Evolutionary conservation across 1,140 invertebrate species (phyloP).

Genomic region (Heliconius nattereri): DNA sequence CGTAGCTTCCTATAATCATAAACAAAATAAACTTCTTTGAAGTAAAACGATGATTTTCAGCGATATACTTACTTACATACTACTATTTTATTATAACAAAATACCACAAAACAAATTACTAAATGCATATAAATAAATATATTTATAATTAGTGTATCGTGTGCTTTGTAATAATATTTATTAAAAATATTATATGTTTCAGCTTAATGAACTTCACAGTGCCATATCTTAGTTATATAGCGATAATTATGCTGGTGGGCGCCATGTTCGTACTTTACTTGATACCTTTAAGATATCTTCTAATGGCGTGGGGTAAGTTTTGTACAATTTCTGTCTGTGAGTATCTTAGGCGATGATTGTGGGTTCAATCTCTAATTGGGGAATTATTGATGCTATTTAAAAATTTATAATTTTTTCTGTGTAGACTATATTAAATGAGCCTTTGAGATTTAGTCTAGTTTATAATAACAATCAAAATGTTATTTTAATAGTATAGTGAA

Average conservation of each 20-base stretch:
- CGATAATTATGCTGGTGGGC: constrained; percentile 88
- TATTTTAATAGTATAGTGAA: too few species aligned
- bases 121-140: too few species aligned
- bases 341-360: background rate
- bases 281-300: constrained; percentile 94
- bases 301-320: constrained; percentile 94
- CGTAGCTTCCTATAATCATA: too few species aligned
- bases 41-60: too few species aligned
- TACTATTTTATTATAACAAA: too few species aligned
- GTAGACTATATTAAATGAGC: background rate
- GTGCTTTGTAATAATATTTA: background rate
- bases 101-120: too few species aligned
- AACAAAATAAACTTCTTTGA: too few species aligned
- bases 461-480: too few species aligned
- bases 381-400: background rate
- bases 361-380: too few species aligned
- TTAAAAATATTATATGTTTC: constrained; percentile 53
- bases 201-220: constrained; percentile 98
- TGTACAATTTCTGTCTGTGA: background rate
- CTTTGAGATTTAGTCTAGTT: too few species aligned
- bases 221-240: constrained; percentile 96
- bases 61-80: too few species aligned
- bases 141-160: too few species aligned
- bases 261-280: constrained; percentile 92
- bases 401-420: background rate